These are phyloP conservation scores for Bombyx mandarina DNA, from an alignment of 1,140 invertebrate genomes.

Conservation along the genomic window DNA sequence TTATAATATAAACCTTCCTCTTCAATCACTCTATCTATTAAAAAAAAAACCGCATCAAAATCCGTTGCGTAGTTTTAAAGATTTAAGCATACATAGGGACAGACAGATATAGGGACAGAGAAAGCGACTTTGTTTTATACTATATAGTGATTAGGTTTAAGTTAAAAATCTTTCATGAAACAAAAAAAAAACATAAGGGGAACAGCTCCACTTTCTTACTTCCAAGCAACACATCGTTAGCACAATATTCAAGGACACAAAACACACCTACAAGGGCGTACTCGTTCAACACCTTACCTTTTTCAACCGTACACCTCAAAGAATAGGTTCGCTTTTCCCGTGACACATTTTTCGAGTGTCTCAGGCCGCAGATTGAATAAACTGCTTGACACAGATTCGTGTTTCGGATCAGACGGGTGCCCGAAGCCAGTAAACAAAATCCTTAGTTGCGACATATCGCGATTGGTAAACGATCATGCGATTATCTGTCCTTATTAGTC, in stretches of 20 bases:
- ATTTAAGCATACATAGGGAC: no score
- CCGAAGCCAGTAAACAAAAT: slow-evolving; percentile 50
- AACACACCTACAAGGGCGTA: slow-evolving; percentile 38
- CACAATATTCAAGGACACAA: slow-evolving; percentile 51
- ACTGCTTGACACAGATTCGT: slow-evolving; percentile 68
- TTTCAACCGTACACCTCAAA: slow-evolving; percentile 14
- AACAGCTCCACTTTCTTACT: slow-evolving; percentile 19
- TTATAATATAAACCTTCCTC: no score
- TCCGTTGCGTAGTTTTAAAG: no score
- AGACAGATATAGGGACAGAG: no score
- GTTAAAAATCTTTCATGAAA: no score
- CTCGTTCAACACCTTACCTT: slow-evolving; percentile 4
- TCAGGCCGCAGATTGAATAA: slow-evolving; percentile 64
- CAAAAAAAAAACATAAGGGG: no score
- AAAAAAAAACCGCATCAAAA: no score
- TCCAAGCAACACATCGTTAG: slow-evolving; percentile 31
- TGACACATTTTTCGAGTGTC: slow-evolving; percentile 23
- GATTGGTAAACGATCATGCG: slow-evolving; percentile 20
- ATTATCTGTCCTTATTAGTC: neutral
- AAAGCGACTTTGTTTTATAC: no score
- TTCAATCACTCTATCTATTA: no score
- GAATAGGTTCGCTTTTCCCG: slow-evolving; percentile 19
- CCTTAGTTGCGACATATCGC: slow-evolving; percentile 43
- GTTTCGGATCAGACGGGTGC: slow-evolving; percentile 63
- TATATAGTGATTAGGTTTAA: no score